Evolutionary conservation across 2,113 vertebrate genomes (phyloP).

Genomic region (Siphamia tubifer): DNA sequence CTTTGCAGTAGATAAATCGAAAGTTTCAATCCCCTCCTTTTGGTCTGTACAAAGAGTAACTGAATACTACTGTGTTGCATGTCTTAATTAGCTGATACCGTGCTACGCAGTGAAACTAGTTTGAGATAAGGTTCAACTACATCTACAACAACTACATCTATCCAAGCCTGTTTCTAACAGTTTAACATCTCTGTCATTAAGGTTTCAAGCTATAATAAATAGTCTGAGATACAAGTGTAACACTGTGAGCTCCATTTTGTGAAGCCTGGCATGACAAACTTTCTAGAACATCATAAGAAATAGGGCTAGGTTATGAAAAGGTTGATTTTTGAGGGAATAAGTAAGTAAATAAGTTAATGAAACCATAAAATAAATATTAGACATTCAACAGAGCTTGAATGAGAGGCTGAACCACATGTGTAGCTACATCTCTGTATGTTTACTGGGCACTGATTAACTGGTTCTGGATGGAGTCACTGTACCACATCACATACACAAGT

Average conservation of each 20-base stretch:
- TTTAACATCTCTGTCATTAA: background rate
- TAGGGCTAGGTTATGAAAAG: background rate
- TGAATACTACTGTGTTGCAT: background rate
- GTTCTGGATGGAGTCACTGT: constrained; percentile 48
- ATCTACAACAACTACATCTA: background rate
- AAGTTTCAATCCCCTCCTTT: constrained; percentile 6
- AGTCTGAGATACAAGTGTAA: background rate
- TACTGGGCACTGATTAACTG: background rate
- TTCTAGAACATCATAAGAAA: no score
- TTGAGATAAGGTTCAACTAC: constrained; percentile 1
- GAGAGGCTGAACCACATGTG: constrained; percentile 24
- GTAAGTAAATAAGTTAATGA: background rate
- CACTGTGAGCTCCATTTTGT: background rate
- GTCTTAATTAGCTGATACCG: background rate
- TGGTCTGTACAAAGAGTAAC: constrained; percentile 13
- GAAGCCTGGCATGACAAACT: no score
- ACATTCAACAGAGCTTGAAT: background rate
- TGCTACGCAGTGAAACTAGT: background rate
- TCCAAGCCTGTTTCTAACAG: background rate
- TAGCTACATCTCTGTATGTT: constrained; percentile 20
- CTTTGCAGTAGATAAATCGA: background rate
- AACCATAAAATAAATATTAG: background rate
- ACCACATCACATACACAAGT: constrained; percentile 54
- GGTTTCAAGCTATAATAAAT: background rate
- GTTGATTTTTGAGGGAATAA: background rate